Conservation (phyloP, 1,140 invertebrate species). For the Lepidotrigona ventralis region DNA sequence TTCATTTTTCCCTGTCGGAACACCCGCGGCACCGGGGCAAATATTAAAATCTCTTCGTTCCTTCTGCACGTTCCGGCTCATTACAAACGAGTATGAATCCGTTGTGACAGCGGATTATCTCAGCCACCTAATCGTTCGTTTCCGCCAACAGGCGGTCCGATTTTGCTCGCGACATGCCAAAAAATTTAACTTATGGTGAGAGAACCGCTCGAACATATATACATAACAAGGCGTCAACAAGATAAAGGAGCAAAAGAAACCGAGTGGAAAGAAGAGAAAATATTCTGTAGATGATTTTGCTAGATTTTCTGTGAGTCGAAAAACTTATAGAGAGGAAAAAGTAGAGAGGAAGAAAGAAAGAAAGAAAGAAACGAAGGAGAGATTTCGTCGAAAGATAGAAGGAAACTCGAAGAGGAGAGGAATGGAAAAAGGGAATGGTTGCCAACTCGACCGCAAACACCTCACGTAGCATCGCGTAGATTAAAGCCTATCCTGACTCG, state of each 20-base stretch:
- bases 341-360: background rate
- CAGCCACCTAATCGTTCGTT: background rate
- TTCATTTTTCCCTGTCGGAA: background rate
- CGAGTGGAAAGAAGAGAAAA: background rate
- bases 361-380: background rate
- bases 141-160: background rate
- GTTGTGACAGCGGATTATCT: background rate
- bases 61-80: background rate
- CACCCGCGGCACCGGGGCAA: background rate
- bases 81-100: background rate
- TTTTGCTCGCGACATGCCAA: background rate
- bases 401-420: background rate
- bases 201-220: background rate
- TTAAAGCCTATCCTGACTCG: slow-evolving; percentile 62
- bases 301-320: background rate
- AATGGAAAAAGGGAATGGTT: slow-evolving; percentile 13
- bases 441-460: slow-evolving; percentile 66
- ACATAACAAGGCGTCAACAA: background rate
- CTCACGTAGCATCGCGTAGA: slow-evolving; percentile 73
- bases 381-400: background rate
- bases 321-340: too few species aligned
- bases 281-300: background rate
- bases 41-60: background rate
- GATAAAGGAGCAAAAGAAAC: background rate
- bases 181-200: background rate